Evolutionary conservation across 2,888 invertebrate genomes (phyloP).

Genomic region (Autographa gamma): DNA sequence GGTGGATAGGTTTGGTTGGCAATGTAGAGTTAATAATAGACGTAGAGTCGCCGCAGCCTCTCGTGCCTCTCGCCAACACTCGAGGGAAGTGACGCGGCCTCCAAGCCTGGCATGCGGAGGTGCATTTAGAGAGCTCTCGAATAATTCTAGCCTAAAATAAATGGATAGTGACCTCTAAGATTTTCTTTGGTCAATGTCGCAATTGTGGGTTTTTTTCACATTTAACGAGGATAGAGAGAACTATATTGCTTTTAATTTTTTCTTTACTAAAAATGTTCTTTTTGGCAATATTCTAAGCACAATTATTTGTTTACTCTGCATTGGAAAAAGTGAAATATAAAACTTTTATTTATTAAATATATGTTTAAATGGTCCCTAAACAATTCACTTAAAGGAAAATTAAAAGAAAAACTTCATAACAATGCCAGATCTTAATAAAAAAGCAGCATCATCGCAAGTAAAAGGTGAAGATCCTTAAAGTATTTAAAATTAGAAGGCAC

Average conservation of each 20-base stretch:
- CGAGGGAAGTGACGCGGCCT: not conserved
- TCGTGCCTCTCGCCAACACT: not conserved
- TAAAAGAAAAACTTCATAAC: not conserved
- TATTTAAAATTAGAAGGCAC: slow-evolving; percentile 30
- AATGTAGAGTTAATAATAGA: slow-evolving; percentile 6
- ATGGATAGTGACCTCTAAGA: not conserved
- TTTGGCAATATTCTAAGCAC: no score
- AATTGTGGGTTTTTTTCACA: no score
- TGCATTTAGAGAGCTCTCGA: not conserved
- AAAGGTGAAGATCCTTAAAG: slow-evolving; percentile 5
- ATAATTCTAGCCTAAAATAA: not conserved
- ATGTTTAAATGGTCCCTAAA: no score
- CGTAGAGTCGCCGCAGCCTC: not conserved
- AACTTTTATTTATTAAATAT: no score
- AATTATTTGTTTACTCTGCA: no score
- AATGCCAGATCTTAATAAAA: not conserved
- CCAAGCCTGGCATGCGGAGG: not conserved
- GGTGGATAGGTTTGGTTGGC: not conserved
- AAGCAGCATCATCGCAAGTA: not conserved
- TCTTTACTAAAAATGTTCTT: no score
- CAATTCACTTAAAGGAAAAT: not conserved
- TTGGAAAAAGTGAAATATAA: no score
- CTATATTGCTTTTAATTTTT: no score
- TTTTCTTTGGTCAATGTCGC: not conserved
- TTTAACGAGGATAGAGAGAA: no score